Evolutionary conservation across 2,113 vertebrate genomes (phyloP).

Genomic region (Rhabdomys dilectus): DNA sequence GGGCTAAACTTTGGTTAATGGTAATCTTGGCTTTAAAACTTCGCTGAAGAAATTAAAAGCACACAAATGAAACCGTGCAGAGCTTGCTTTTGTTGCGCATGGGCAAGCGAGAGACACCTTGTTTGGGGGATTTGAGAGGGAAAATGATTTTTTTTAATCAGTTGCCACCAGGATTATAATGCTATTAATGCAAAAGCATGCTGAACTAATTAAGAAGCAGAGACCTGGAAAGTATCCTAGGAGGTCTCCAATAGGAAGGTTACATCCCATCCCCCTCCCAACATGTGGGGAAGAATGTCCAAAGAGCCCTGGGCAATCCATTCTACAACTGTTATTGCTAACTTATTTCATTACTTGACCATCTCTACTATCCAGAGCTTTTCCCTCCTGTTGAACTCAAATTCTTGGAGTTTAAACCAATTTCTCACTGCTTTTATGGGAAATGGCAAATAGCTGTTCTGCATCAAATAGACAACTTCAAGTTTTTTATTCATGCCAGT

Average conservation of each 20-base stretch:
- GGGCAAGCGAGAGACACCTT: slow-evolving; percentile 53
- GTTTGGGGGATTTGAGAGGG: slow-evolving; percentile 58
- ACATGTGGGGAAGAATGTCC: neutral
- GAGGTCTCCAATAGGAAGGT: neutral
- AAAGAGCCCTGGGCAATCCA: slow-evolving; percentile 43
- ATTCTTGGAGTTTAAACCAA: slow-evolving; percentile 62
- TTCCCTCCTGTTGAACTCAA: slow-evolving; percentile 56
- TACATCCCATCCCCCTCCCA: neutral
- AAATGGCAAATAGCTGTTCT: slow-evolving; percentile 72
- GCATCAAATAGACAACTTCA: neutral
- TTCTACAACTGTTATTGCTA: slow-evolving; percentile 49
- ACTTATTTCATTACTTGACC: slow-evolving; percentile 63
- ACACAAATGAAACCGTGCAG: slow-evolving; percentile 37
- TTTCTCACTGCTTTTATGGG: slow-evolving; percentile 63
- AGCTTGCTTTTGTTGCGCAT: neutral
- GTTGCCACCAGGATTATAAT: slow-evolving; percentile 71
- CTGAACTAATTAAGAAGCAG: slow-evolving; percentile 71
- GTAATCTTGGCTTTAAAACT: slow-evolving; percentile 68
- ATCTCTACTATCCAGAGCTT: slow-evolving; percentile 55
- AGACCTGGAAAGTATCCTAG: slow-evolving; percentile 38
- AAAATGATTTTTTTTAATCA: slow-evolving; percentile 77
- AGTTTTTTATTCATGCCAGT: neutral
- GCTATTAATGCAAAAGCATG: slow-evolving; percentile 67
- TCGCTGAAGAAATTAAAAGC: slow-evolving; percentile 66
- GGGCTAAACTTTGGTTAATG: slow-evolving; percentile 64